phyloP scores from a whole-genome alignment of 1,140 invertebrate genomes.

The Ooceraea biroi region DNA sequence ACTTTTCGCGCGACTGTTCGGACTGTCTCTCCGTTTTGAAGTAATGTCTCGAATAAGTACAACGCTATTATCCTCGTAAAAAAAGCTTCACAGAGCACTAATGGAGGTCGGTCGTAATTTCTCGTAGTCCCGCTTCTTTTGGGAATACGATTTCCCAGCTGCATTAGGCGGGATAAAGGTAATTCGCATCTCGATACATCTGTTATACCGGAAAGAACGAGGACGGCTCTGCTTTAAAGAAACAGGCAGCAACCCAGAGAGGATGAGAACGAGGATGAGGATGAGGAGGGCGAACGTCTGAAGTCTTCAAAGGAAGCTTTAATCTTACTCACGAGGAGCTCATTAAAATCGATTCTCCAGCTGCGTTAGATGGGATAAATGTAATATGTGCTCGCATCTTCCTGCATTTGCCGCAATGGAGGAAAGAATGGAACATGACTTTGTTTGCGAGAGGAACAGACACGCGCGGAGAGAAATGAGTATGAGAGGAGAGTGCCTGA shows the following conservation, averaged over 20 bases:
- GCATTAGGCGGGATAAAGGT: slow-evolving; percentile 20
- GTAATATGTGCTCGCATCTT: too few relatives aligned
- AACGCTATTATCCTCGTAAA: neutral
- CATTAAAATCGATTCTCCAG: slow-evolving; percentile 35
- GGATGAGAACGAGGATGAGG: neutral
- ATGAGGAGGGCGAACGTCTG: neutral
- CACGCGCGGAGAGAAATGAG: neutral
- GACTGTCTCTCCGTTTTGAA: neutral
- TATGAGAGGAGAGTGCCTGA: neutral
- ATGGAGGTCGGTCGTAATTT: slow-evolving; percentile 14
- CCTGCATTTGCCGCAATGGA: too few relatives aligned
- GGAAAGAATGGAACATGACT: too few relatives aligned
- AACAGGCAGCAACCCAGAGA: neutral
- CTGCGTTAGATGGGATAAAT: too few relatives aligned
- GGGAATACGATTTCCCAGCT: slow-evolving; percentile 37
- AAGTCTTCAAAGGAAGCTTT: slow-evolving; percentile 18
- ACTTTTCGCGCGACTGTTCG: too few relatives aligned
- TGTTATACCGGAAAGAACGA: slow-evolving; percentile 17
- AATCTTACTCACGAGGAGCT: slow-evolving; percentile 48
- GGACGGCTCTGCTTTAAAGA: neutral
- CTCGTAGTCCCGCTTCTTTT: slow-evolving; percentile 9
- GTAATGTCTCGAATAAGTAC: slow-evolving; percentile 25
- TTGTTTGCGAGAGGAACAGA: neutral
- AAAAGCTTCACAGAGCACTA: neutral
- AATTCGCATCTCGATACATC: slow-evolving; percentile 24